Percentiles rank a stretch among this genome's conserved stretches.
These are phyloP conservation scores for Dicerorhinus sumatrensis DNA, from an alignment of 2,113 vertebrate species.

Conservation along the genomic window DNA sequence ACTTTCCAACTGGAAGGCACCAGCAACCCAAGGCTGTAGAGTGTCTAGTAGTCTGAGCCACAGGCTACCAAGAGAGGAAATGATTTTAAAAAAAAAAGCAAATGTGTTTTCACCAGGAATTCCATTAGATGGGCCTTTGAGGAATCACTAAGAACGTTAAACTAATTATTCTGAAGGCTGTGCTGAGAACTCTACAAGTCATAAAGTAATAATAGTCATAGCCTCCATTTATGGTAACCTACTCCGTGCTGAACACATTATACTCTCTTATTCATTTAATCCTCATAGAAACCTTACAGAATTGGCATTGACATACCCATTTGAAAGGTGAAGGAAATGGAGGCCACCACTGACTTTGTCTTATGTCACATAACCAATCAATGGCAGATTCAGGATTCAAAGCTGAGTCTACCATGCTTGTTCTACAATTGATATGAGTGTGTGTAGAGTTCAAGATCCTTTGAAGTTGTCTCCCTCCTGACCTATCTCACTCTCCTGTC, in stretches of 20 bases:
- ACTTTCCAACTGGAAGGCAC: neutral
- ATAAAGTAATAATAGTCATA: neutral
- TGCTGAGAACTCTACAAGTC: neutral
- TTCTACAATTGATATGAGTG: neutral
- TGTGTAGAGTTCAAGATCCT: neutral
- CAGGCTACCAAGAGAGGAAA: neutral
- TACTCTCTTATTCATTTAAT: constrained; percentile 20
- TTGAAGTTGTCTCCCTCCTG: neutral
- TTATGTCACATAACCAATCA: constrained; percentile 20
- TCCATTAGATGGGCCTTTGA: constrained; percentile 3
- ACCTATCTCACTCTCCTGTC: neutral
- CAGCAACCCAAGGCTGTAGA: neutral
- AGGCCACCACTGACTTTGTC: constrained; percentile 11
- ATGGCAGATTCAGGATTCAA: constrained; percentile 11
- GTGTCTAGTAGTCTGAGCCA: neutral
- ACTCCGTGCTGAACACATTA: neutral
- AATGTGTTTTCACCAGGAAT: constrained; percentile 5
- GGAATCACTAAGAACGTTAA: constrained; percentile 32
- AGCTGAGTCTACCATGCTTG: neutral
- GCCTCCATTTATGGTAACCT: constrained; percentile 8
- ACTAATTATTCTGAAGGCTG: constrained; percentile 16
- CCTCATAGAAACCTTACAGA: neutral
- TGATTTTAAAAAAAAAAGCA: neutral
- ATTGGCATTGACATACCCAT: neutral
- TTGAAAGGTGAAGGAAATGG: neutral